Evolutionary conservation across 1,140 invertebrate genomes (phyloP).

Genomic region (Ephestia elutella): DNA sequence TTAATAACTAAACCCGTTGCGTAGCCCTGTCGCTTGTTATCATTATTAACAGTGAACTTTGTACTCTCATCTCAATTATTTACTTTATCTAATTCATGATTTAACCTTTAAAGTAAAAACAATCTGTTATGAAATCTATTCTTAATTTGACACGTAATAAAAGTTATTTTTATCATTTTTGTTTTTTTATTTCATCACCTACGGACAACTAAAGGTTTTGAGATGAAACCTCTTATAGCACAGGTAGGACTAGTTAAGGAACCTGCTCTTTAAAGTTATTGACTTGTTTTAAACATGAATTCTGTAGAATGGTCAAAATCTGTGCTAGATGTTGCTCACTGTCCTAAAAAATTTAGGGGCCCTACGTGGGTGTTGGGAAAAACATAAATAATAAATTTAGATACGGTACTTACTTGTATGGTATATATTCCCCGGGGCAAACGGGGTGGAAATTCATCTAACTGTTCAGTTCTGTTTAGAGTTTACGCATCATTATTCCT

Average conservation of each 20-base stretch:
- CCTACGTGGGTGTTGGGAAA: not conserved
- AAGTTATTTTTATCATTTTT: too few relatives aligned
- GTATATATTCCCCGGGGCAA: not conserved
- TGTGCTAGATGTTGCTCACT: not conserved
- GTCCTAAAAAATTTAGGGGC: not conserved
- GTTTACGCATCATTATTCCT: not conserved
- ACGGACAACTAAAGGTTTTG: too few relatives aligned
- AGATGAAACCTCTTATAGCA: too few relatives aligned
- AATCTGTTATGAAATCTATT: too few relatives aligned
- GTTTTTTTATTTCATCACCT: too few relatives aligned
- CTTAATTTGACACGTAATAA: too few relatives aligned
- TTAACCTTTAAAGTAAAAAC: too few relatives aligned
- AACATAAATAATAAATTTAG: slow-evolving; percentile 5
- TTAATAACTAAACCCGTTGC: too few relatives aligned
- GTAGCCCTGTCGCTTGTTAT: too few relatives aligned
- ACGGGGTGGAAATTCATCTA: slow-evolving; percentile 2
- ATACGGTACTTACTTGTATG: not conserved
- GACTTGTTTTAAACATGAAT: not conserved
- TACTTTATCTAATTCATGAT: too few relatives aligned
- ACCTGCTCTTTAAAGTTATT: not conserved
- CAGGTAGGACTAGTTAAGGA: not conserved
- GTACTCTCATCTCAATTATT: too few relatives aligned
- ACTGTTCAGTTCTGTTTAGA: not conserved
- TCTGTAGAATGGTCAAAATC: not conserved
- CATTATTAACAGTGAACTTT: too few relatives aligned